Conservation (phyloP, 2,888 invertebrate genomes). For the Beris morrisii region DNA sequence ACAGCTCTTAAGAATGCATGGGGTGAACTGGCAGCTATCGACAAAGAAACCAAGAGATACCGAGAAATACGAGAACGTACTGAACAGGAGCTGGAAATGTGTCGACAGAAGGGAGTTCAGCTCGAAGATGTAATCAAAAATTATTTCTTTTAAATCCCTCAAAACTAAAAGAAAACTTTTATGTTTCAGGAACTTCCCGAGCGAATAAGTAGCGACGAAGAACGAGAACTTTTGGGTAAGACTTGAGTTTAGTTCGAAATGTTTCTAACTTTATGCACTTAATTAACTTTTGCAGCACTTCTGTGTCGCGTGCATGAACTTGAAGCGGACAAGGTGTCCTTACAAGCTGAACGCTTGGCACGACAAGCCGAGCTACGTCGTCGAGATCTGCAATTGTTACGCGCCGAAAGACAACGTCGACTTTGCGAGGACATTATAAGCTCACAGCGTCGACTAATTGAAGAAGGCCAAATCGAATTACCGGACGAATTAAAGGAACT, state of each 20-base stretch:
- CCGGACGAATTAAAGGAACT: conserved; percentile 77
- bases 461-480: conserved; percentile 72
- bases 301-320: conserved; percentile 91
- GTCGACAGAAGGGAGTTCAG: conserved; percentile 74
- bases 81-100: conserved; percentile 78
- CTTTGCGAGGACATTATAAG: conserved; percentile 91
- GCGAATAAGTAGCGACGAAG: conserved; percentile 82
- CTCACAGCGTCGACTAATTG: conserved; percentile 80
- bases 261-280: neutral
- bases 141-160: conserved; percentile 7
- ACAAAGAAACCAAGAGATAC: conserved; percentile 82
- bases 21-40: conserved; percentile 80
- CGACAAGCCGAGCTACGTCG: conserved; percentile 84
- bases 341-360: conserved; percentile 84
- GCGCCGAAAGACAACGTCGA: conserved; percentile 81
- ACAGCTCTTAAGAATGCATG: conserved; percentile 74
- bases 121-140: conserved; percentile 72
- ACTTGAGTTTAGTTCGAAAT: neutral
- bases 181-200: conserved; percentile 74
- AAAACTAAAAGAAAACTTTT: neutral
- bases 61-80: conserved; percentile 74
- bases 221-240: conserved; percentile 70
- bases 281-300: conserved; percentile 61
- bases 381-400: conserved; percentile 78
- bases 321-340: conserved; percentile 90